Percentiles rank a stretch among this genome's conserved stretches.
Conservation (phyloP, 2,888 invertebrate genomes). For the Thyatira batis region DNA sequence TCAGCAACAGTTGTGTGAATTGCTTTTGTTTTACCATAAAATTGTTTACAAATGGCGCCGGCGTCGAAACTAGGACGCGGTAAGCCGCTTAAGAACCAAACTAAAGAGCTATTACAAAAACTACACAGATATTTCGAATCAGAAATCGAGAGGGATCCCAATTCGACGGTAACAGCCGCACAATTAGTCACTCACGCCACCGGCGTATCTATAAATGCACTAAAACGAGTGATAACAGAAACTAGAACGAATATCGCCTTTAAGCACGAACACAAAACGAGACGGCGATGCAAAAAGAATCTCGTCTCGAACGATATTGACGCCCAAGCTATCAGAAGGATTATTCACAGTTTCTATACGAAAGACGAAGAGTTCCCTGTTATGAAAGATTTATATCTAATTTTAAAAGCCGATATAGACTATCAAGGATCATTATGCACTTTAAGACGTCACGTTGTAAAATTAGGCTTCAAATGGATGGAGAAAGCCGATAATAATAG, state of each 20-base stretch:
- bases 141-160: constrained; percentile 38
- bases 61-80: constrained; percentile 38
- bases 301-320: constrained; percentile 33
- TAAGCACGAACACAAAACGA: constrained; percentile 27
- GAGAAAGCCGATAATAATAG: constrained; percentile 39
- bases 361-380: constrained; percentile 39
- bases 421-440: constrained; percentile 40
- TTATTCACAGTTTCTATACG: constrained; percentile 39
- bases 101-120: constrained; percentile 39
- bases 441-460: constrained; percentile 34
- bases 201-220: constrained; percentile 38
- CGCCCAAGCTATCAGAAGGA: constrained; percentile 34
- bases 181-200: constrained; percentile 42
- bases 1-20: constrained; percentile 38
- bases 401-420: constrained; percentile 38
- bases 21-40: constrained; percentile 21
- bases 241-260: constrained; percentile 19
- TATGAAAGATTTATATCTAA: constrained; percentile 38
- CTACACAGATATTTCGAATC: constrained; percentile 39
- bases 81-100: constrained; percentile 39
- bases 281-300: constrained; percentile 30
- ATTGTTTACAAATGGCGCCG: constrained; percentile 35
- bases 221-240: constrained; percentile 33
- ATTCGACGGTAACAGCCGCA: constrained; percentile 38
- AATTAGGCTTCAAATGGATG: constrained; percentile 41